These are phyloP conservation scores for Nyctibius bracteatus DNA, from an alignment of 2,113 vertebrate genomes.

Conservation along the genomic window DNA sequence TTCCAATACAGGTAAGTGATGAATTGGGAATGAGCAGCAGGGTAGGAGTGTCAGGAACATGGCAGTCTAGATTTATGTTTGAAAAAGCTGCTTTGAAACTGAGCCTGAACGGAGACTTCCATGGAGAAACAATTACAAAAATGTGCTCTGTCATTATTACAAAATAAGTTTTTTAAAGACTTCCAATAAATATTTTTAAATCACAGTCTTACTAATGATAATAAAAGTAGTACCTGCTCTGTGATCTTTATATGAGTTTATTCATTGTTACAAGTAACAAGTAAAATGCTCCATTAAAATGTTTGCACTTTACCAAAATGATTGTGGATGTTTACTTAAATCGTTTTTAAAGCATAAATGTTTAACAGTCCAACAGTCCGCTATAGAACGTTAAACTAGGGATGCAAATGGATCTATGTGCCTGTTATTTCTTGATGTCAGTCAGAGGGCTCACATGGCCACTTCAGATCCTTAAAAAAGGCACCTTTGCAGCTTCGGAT, in stretches of 20 bases:
- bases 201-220: background rate
- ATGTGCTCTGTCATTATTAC: background rate
- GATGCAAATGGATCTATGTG: background rate
- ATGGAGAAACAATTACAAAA: background rate
- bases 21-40: background rate
- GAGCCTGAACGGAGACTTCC: background rate
- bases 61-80: background rate
- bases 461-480: constrained; percentile 68
- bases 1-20: background rate
- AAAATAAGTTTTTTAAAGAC: background rate
- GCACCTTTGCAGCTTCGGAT: constrained; percentile 73
- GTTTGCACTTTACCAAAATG: background rate
- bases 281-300: background rate
- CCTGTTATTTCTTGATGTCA: constrained; percentile 26
- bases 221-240: background rate
- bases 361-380: background rate
- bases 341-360: background rate
- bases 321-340: background rate
- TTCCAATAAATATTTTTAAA: background rate
- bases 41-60: background rate
- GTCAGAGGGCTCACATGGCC: constrained; percentile 66
- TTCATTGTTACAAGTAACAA: background rate
- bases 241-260: background rate
- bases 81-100: background rate
- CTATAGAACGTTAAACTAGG: background rate